Percentiles rank a stretch among this genome's conserved stretches.
Evolutionary conservation across 2,797 vertebrate species (phyloP).

Genomic region (Mycteria americana): DNA sequence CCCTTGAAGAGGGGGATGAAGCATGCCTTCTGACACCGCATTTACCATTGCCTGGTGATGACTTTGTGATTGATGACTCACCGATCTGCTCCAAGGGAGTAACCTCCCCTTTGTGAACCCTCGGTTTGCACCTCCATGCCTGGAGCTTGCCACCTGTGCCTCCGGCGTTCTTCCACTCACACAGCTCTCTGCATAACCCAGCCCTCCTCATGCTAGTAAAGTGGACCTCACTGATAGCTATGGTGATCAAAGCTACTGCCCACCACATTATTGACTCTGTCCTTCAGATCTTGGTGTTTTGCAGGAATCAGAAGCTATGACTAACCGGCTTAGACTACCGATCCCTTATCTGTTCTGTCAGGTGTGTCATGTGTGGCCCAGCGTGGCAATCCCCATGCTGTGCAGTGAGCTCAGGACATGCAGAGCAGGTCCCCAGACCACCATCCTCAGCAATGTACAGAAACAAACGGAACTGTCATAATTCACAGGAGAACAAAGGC

Average conservation of each 20-base stretch:
- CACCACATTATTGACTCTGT: not conserved
- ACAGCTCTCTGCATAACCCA: not conserved
- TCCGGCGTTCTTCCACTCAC: not conserved
- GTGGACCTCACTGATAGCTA: not conserved
- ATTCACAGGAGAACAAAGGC: slow-evolving; percentile 1
- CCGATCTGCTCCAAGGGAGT: not conserved
- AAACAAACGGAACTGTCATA: not conserved
- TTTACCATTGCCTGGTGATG: not conserved
- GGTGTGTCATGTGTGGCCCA: not conserved
- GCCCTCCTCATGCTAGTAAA: not conserved
- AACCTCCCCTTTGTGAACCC: not conserved
- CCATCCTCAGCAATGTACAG: not conserved
- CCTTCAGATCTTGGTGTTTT: not conserved
- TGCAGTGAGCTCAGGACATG: not conserved
- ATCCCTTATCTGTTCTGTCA: not conserved
- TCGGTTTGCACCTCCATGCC: not conserved
- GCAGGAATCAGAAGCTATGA: not conserved
- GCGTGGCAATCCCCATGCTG: not conserved
- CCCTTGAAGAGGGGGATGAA: not conserved
- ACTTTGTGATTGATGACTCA: not conserved
- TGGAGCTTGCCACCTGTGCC: not conserved
- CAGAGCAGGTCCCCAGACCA: not conserved
- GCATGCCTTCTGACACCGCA: not conserved
- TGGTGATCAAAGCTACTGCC: not conserved
- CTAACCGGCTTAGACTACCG: not conserved